Evolutionary conservation across 2,888 invertebrate species (phyloP).

Genomic region (Drosophila recens): DNA sequence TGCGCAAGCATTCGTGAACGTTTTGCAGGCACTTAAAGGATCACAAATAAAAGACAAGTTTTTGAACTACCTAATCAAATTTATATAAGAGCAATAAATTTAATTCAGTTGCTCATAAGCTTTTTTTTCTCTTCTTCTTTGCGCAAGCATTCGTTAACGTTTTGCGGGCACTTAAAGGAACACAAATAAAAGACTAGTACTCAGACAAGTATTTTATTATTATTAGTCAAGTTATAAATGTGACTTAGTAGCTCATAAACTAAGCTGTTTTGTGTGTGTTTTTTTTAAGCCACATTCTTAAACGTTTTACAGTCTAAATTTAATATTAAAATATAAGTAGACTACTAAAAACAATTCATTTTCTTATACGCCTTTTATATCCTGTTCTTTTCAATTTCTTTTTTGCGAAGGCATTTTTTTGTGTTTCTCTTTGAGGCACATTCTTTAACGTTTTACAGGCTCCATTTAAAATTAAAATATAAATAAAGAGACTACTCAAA

Average conservation of each 20-base stretch:
- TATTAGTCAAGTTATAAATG: too few relatives aligned
- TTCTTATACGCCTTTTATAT: too few relatives aligned
- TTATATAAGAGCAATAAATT: too few relatives aligned
- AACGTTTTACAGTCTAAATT: constrained; percentile 1
- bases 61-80: too few relatives aligned
- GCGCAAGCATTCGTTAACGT: not conserved
- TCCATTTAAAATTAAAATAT: not conserved
- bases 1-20: not conserved
- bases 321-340: not conserved
- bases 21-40: not conserved
- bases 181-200: too few relatives aligned
- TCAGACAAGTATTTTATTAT: too few relatives aligned
- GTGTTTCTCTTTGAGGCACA: not conserved
- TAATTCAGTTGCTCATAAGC: not conserved
- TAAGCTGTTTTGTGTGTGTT: too few relatives aligned
- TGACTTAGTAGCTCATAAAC: not conserved
- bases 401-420: too few relatives aligned
- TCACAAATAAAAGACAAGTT: too few relatives aligned
- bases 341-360: not conserved
- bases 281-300: not conserved
- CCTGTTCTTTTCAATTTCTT: too few relatives aligned
- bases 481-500: too few relatives aligned
- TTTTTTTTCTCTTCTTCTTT: not conserved
- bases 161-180: not conserved
- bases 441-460: constrained; percentile 3